Evolutionary conservation across 2,888 invertebrate genomes (phyloP).

Genomic region (Tigriopus californicus): DNA sequence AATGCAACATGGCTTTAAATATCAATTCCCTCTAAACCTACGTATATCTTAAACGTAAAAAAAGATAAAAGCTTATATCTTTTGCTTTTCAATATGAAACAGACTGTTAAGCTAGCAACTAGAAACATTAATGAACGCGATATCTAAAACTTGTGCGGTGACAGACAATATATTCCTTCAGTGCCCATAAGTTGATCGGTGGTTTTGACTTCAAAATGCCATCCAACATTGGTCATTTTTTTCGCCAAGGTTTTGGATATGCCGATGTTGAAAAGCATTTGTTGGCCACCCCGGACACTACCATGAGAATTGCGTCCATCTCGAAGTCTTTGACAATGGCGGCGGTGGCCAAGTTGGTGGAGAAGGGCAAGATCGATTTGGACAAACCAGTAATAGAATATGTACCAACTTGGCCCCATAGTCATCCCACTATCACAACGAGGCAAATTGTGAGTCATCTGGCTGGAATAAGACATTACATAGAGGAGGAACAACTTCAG

Average conservation of each 20-base stretch:
- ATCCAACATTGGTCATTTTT: too few species aligned
- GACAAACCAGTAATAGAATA: conserved; percentile 35
- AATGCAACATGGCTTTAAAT: too few species aligned
- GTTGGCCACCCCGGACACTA: conserved; percentile 28
- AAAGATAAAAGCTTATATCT: too few species aligned
- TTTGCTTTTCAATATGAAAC: too few species aligned
- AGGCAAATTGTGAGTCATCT: conserved; percentile 34
- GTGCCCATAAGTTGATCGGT: too few species aligned
- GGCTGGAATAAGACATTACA: conserved; percentile 37
- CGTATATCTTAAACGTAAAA: too few species aligned
- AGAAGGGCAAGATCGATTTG: conserved; percentile 34
- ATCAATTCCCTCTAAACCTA: too few species aligned
- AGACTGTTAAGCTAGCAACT: too few species aligned
- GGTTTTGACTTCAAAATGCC: too few species aligned
- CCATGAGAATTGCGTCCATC: conserved; percentile 40
- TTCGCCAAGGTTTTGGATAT: conserved; percentile 34
- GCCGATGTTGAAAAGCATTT: conserved; percentile 36
- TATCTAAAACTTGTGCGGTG: too few species aligned
- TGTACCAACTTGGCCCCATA: conserved; percentile 34
- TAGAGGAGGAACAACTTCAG: conserved; percentile 18
- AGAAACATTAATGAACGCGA: too few species aligned
- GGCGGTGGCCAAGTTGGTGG: conserved; percentile 32
- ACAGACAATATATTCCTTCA: too few species aligned
- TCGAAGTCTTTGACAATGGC: conserved; percentile 37
- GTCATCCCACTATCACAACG: conserved; percentile 33